phyloP scores from a whole-genome alignment of 2,113 vertebrate species.

The Amphiprion ocellaris region DNA sequence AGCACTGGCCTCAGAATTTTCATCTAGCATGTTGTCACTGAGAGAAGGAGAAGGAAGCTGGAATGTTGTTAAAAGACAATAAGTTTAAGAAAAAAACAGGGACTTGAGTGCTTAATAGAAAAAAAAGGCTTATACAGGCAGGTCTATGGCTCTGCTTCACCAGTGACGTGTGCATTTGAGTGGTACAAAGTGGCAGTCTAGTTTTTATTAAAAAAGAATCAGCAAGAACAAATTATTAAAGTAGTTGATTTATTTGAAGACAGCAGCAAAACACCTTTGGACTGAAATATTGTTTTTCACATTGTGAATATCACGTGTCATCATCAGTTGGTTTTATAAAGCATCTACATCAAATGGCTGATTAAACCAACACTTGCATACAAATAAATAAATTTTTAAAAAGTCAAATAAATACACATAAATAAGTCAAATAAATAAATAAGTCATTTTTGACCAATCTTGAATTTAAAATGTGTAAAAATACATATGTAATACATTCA shows the following conservation, averaged over 20 bases:
- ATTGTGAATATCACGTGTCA: conserved; percentile 20
- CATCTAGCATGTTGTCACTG: too few relatives aligned
- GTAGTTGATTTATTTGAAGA: conserved; percentile 44
- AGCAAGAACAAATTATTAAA: background rate
- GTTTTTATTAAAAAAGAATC: background rate
- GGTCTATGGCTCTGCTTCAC: too few relatives aligned
- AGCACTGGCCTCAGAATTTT: too few relatives aligned
- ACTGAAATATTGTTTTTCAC: conserved; percentile 20
- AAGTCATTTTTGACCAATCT: background rate
- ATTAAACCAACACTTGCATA: background rate
- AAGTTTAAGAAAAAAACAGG: too few relatives aligned
- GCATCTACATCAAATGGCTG: background rate
- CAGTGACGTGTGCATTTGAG: background rate
- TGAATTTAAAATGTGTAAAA: background rate
- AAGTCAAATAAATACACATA: conserved; percentile 42
- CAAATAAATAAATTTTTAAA: background rate
- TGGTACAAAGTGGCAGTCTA: background rate
- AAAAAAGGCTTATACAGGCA: too few relatives aligned
- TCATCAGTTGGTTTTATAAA: background rate
- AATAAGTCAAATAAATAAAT: conserved; percentile 29
- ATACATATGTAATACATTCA: conserved; percentile 3
- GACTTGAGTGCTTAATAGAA: too few relatives aligned
- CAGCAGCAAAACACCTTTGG: conserved; percentile 26
- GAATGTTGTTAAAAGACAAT: too few relatives aligned
- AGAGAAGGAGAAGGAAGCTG: too few relatives aligned